Percentiles rank a stretch among this genome's conserved stretches.
phyloP scores from a whole-genome alignment of 2,888 invertebrate species.

The Polydrusus pterygomalis region DNA sequence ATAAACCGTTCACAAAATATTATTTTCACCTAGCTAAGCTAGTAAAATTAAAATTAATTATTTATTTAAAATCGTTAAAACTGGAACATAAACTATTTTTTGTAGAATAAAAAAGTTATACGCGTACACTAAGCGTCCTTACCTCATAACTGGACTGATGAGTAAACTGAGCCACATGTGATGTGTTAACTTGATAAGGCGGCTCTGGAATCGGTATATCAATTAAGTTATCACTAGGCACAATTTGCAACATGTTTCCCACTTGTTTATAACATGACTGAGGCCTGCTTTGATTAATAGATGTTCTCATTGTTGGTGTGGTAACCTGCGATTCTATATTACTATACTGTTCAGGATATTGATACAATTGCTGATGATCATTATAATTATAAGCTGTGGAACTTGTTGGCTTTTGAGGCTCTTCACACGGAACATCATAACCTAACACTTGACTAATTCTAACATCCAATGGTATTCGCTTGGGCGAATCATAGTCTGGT shows the following conservation, averaged over 20 bases:
- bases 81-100: too few species aligned
- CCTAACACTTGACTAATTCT: slow-evolving; percentile 77
- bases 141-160: slow-evolving; percentile 6
- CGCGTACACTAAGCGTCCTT: background rate
- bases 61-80: too few species aligned
- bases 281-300: background rate
- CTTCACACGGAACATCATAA: slow-evolving; percentile 69
- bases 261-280: slow-evolving; percentile 70
- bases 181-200: slow-evolving; percentile 2
- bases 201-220: slow-evolving; percentile 40
- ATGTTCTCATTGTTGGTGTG: slow-evolving; percentile 17
- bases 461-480: slow-evolving; percentile 77
- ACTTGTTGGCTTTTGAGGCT: slow-evolving; percentile 52
- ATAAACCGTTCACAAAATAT: too few species aligned
- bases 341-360: slow-evolving; percentile 35
- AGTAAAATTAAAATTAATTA: too few species aligned
- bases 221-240: slow-evolving; percentile 68
- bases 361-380: slow-evolving; percentile 30
- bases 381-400: slow-evolving; percentile 8
- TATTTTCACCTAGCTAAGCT: too few species aligned
- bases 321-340: slow-evolving; percentile 33
- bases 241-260: slow-evolving; percentile 78
- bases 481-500: slow-evolving; percentile 71
- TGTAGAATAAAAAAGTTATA: background rate
- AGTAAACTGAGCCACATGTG: background rate